Evolutionary conservation across 2,797 vertebrate species (phyloP), one percentile per base, ranked within the genome.

Genomic region (Sitta carolinensis): DNA sequence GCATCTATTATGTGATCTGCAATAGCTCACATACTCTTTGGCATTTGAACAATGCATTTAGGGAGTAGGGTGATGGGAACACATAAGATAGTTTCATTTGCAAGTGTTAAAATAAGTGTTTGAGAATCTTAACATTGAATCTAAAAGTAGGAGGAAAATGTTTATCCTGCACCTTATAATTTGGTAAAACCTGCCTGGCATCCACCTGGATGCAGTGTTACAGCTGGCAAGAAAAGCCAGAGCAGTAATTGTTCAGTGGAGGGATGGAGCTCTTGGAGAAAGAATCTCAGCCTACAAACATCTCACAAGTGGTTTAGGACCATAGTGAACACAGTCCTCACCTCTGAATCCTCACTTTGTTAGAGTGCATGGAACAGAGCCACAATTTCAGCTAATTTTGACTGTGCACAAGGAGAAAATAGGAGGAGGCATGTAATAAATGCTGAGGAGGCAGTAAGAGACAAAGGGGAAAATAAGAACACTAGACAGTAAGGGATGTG

Each of bases 1-100:
- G 77, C 91, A 95, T 87, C 91, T 96, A 96, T 96, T 96, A 82
- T 94, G 85, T 68, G 93, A 89, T 94, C 89, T 86, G 77, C 91
- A 91, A 61, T 90, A 94, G 89, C 85, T 96, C 87, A 32, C 15
- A 5, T 52, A 45, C 43, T 89, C 92, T 78, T 73, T 93, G 93
- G 82, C 87, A 79, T 92, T 81, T 78, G 84, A 96, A 92, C 78
- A 95, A 95, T 88, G 58, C 30, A 4, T 74, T 94, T 91, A 84
- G 83, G 91, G 66, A 70, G 69, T 12, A 69, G 74, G 85, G 63
- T 82, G 83, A 91, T 89, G 77, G 80, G 67, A 90, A 76, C 62
- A 79, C 4, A 13, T 74, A 74, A 87, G 87, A 91, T 66, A 93
- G 87, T 84, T 96, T 82, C 82, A 77, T 93, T 90, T 88, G 77